Conservation (phyloP, 1,140 invertebrate species). For the Drosophila grimshawi region DNA sequence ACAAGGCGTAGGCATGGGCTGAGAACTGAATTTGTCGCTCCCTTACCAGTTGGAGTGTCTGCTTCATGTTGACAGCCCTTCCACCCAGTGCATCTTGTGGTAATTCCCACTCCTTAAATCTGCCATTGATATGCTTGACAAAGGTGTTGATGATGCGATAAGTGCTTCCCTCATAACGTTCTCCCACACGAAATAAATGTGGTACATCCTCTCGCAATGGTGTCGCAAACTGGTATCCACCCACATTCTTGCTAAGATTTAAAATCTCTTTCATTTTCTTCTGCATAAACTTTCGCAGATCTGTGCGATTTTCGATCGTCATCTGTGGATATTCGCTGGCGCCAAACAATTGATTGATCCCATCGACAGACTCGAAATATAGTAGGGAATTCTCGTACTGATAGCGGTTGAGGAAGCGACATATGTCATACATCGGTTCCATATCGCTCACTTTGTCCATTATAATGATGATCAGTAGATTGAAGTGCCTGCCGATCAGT, state of each 20-base stretch:
- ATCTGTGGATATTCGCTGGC: conserved; percentile 44
- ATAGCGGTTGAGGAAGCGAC: conserved; percentile 35
- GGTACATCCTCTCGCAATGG: conserved; percentile 69
- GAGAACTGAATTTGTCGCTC: conserved; percentile 60
- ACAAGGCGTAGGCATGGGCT: conserved; percentile 76
- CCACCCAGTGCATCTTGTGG: conserved; percentile 60
- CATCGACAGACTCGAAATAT: conserved; percentile 55
- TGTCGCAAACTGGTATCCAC: conserved; percentile 59
- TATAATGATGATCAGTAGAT: conserved; percentile 56
- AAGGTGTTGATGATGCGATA: conserved; percentile 67
- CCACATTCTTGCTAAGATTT: conserved; percentile 48
- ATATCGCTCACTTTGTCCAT: conserved; percentile 52
- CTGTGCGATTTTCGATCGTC: conserved; percentile 56
- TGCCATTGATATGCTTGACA: conserved; percentile 64
- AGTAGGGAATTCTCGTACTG: conserved; percentile 66
- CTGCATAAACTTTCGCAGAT: conserved; percentile 29
- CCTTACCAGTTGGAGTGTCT: conserved; percentile 61
- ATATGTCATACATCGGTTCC: conserved; percentile 44
- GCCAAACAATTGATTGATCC: conserved; percentile 59
- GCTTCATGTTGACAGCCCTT: conserved; percentile 66
- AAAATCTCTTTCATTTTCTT: conserved; percentile 3
- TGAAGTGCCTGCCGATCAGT: conserved; percentile 56
- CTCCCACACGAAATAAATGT: conserved; percentile 49
- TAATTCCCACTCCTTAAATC: conserved; percentile 44
- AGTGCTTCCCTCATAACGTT: conserved; percentile 59